phyloP scores from a whole-genome alignment of 1,140 invertebrate species.

The Aphelenchoides fujianensis region DNA sequence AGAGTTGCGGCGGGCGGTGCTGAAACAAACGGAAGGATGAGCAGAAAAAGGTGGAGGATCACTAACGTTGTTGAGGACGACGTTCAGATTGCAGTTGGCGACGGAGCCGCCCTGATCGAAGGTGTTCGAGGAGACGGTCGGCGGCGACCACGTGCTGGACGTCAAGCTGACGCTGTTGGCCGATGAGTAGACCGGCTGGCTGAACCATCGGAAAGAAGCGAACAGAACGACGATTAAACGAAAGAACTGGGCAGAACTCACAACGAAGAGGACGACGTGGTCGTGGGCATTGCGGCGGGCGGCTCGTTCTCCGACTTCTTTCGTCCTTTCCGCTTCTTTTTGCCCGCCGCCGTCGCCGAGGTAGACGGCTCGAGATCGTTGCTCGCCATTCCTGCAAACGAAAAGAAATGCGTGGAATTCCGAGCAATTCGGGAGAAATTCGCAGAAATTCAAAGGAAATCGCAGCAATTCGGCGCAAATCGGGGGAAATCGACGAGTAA shows the following conservation, averaged over 20 bases:
- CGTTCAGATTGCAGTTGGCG: not conserved
- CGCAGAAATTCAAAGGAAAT: not conserved
- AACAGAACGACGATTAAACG: slow-evolving; percentile 4
- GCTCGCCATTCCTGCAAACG: not conserved
- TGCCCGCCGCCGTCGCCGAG: not conserved
- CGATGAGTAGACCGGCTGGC: not conserved
- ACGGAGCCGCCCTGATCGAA: not conserved
- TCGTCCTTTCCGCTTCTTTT: not conserved
- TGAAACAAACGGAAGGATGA: not conserved
- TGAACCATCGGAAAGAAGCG: not conserved
- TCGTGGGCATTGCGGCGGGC: not conserved
- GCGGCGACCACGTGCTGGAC: not conserved
- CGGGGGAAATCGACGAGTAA: too few relatives aligned
- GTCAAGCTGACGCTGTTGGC: not conserved
- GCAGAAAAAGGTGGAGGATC: not conserved
- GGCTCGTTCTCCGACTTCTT: not conserved
- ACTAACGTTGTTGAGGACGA: slow-evolving; percentile 4
- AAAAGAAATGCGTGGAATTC: not conserved
- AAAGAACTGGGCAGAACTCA: too few relatives aligned
- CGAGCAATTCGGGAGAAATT: not conserved
- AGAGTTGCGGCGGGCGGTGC: not conserved
- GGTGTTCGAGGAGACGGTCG: not conserved
- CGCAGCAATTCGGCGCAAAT: too few relatives aligned
- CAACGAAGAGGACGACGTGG: too few relatives aligned
- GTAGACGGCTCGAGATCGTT: not conserved